phyloP scores from a whole-genome alignment of 1,140 invertebrate species.

The Trichomalopsis sarcophagae region DNA sequence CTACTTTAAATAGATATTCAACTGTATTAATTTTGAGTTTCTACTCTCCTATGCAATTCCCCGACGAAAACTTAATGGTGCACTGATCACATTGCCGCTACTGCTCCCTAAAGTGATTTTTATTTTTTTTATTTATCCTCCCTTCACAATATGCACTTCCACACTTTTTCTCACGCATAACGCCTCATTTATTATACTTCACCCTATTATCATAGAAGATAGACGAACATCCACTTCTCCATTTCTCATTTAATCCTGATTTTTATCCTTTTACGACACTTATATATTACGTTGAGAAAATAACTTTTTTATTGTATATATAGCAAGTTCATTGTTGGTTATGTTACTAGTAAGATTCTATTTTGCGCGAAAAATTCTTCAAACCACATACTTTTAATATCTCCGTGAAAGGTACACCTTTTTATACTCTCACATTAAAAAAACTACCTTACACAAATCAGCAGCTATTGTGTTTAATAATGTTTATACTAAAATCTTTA shows the following conservation, averaged over 20 bases:
- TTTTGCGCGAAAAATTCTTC: slow-evolving; percentile 37
- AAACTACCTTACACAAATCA: neutral
- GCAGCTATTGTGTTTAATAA: too few relatives aligned
- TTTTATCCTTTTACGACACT: slow-evolving; percentile 61
- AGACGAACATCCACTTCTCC: neutral
- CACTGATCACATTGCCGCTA: slow-evolving; percentile 59
- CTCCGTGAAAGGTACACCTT: neutral
- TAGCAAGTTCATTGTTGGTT: slow-evolving; percentile 60
- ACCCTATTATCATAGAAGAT: slow-evolving; percentile 26
- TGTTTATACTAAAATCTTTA: neutral
- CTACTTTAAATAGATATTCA: slow-evolving; percentile 42
- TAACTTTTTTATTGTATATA: slow-evolving; percentile 69
- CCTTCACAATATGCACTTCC: slow-evolving; percentile 60
- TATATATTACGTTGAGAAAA: slow-evolving; percentile 74
- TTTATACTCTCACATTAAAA: slow-evolving; percentile 21
- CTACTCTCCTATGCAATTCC: slow-evolving; percentile 66
- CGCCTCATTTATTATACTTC: slow-evolving; percentile 52
- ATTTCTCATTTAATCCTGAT: slow-evolving; percentile 10
- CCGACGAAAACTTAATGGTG: slow-evolving; percentile 60
- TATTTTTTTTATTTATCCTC: slow-evolving; percentile 35
- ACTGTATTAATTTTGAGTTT: slow-evolving; percentile 40
- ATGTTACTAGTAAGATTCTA: slow-evolving; percentile 44
- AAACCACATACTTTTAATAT: slow-evolving; percentile 18
- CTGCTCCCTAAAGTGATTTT: slow-evolving; percentile 57
- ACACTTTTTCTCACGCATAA: slow-evolving; percentile 60